Percentiles rank a stretch among this genome's conserved stretches.
Evolutionary conservation across 2,113 vertebrate species (phyloP).

Genomic region (Mirza zaza): DNA sequence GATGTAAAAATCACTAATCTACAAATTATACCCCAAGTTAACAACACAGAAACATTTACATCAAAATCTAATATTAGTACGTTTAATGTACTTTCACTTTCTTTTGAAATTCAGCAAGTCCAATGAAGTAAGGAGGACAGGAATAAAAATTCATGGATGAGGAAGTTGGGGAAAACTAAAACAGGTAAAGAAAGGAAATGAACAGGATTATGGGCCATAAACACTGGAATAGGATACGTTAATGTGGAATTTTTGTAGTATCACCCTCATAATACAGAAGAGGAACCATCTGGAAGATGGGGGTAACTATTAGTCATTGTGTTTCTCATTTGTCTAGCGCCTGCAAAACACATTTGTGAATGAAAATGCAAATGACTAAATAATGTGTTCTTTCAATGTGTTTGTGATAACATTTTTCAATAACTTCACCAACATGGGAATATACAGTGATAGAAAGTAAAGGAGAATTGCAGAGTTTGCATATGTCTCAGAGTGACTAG

Average conservation of each 20-base stretch:
- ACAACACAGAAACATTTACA: background rate
- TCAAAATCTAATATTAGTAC: background rate
- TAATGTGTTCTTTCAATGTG: background rate
- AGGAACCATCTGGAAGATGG: background rate
- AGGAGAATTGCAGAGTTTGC: slow-evolving; percentile 1
- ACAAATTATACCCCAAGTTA: background rate
- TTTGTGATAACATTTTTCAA: background rate
- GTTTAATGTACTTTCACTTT: slow-evolving; percentile 1
- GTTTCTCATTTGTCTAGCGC: background rate
- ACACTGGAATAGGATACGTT: background rate
- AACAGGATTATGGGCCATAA: background rate
- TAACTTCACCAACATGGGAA: background rate
- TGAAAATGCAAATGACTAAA: background rate
- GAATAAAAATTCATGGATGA: background rate
- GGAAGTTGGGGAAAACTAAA: background rate
- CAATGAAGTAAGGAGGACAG: background rate
- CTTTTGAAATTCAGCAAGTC: background rate
- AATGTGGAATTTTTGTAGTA: background rate
- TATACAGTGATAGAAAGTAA: background rate
- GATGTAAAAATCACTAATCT: background rate
- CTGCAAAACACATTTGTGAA: background rate
- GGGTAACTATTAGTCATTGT: background rate
- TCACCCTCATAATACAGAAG: background rate
- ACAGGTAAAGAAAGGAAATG: background rate
- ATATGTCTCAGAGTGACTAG: background rate